Base-by-base conservation (phyloP, 2,113 vertebrate species). In the Oryzias melastigma region DNA sequence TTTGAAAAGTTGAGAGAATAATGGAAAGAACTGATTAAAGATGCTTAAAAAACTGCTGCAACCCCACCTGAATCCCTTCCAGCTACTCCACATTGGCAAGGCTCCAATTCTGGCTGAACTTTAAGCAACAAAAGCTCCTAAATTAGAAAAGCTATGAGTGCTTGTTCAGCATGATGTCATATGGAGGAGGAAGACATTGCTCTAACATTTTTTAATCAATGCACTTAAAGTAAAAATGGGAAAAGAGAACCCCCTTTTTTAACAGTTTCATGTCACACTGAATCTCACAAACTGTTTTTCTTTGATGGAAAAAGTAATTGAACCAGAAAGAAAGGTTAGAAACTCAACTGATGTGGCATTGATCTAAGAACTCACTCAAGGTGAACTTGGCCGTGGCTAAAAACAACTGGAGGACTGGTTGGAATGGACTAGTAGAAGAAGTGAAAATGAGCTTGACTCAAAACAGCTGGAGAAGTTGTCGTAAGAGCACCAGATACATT, bases 1-100 rank as follows among this genome's bases (percentile, higher is more conserved):
- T 51, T 91, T 35, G 66, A 74, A 20, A 85, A 78, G 46, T 49
- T 75, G 14, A 84, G 61, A 73, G 75, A 78, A 35, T 81, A 88
- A 62, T 71, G 27, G 1, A 35, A 35, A 62, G 76, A 84, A 42
- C 52, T 75, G 55, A 76, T 83, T 40, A 72, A 78, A 76, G 71
- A 50, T 19, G 73, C 72, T n/a, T 73, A 76, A 81, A 56, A 81
- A 56, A 64, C 58, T 51, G 68, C 51, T 41, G 69, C 62, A 55
- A 52, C 70, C 4, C 50, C 69, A 45, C 52, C 73, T 60, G 62
- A 58, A 25, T 1, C 65, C 5, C 44, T 66, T 62, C 44, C 51
- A 62, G 40, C 61, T 18, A 49, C 67, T 58, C 25, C 22, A 60
- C 18, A 51, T 19, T 35, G 29, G 25, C 1, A 14, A 56, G 17